Conservation (phyloP, 2,888 invertebrate species). For the Epistrophe grossulariae region DNA sequence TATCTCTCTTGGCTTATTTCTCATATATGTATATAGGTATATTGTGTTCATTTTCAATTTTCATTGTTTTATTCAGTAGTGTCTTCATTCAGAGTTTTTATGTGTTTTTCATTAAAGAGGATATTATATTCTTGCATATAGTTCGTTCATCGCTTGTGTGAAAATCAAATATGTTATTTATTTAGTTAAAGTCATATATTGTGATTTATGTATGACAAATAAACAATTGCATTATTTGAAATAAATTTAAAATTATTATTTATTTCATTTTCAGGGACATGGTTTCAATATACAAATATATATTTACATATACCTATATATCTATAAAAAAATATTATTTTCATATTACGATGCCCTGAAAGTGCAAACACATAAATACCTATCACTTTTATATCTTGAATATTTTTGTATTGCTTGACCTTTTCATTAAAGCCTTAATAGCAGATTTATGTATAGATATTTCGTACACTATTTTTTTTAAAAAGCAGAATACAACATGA, state of each 20-base stretch:
- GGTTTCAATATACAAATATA: not conserved
- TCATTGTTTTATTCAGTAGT: conserved; percentile 35
- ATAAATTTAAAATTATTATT: not conserved
- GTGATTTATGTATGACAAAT: conserved; percentile 11
- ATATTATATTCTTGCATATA: not conserved
- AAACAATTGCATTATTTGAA: conserved; percentile 4
- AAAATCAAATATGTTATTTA: conserved; percentile 8
- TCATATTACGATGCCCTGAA: no score
- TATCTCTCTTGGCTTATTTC: not conserved
- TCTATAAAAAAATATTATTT: no score
- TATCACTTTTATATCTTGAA: no score
- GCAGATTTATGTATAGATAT: no score
- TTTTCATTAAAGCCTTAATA: not conserved
- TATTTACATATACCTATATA: no score
- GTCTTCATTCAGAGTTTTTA: conserved; percentile 21
- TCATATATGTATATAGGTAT: not conserved
- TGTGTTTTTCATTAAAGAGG: not conserved
- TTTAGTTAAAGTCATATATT: conserved; percentile 4
- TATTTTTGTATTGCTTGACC: no score
- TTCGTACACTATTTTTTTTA: no score
- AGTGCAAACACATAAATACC: no score
- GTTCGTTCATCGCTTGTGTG: not conserved
- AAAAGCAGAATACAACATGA: no score
- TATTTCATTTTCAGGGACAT: conserved; percentile 8
- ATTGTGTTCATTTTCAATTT: conserved; percentile 7